Percentiles rank a stretch among this genome's conserved stretches.
These are phyloP conservation scores for Amia ocellicauda DNA, from an alignment of 2,113 vertebrate genomes.

Conservation along the genomic window DNA sequence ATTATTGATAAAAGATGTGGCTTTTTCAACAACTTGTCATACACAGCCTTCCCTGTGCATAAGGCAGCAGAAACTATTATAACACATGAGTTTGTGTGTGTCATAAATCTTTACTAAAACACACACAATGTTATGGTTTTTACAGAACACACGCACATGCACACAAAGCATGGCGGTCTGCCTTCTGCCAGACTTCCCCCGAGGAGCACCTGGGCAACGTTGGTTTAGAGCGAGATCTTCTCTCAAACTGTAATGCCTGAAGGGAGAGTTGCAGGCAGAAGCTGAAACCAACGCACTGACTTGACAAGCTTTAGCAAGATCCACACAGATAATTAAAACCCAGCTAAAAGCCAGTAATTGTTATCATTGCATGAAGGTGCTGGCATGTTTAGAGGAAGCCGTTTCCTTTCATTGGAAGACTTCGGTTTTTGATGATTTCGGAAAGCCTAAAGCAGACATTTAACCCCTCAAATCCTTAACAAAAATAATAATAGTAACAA, in stretches of 20 bases:
- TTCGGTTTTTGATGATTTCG: neutral
- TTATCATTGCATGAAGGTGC: neutral
- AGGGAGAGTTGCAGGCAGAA: neutral
- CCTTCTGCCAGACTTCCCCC: neutral
- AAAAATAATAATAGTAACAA: too few relatives aligned
- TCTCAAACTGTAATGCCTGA: neutral
- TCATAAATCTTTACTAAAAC: too few relatives aligned
- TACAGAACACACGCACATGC: too few relatives aligned
- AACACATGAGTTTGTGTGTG: too few relatives aligned
- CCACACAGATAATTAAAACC: constrained; percentile 10
- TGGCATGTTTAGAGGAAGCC: neutral
- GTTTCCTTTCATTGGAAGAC: neutral
- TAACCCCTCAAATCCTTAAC: too few relatives aligned
- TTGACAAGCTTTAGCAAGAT: neutral
- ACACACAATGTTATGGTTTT: too few relatives aligned
- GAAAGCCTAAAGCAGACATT: neutral
- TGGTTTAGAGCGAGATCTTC: neutral
- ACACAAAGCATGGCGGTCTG: too few relatives aligned
- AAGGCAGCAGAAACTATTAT: too few relatives aligned
- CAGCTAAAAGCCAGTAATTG: constrained; percentile 12
- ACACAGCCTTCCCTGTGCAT: too few relatives aligned
- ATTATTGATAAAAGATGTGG: too few relatives aligned
- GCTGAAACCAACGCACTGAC: neutral
- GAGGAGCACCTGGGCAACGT: neutral
- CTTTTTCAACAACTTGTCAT: too few relatives aligned